Base-by-base conservation (phyloP, 2,888 invertebrate genomes). In the Cyclophora punctaria region DNA sequence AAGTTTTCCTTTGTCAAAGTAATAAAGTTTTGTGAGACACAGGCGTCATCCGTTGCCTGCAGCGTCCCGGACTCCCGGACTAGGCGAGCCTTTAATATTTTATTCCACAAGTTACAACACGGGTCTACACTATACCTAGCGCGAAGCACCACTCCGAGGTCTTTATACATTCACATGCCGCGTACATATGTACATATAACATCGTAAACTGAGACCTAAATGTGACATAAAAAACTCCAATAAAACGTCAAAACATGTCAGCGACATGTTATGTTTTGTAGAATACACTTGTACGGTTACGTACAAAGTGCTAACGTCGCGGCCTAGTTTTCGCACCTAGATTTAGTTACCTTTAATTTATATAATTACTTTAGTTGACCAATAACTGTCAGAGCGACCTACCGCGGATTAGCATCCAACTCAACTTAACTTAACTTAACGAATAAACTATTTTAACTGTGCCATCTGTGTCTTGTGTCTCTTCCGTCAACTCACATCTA, bases 211-310 rank as follows among this genome's bases (percentile, higher is more conserved):
- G 53, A 48, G 48, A 56, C 56, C 57, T 48, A 59, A 67, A 66
- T 58, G 65, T 62, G 60, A 62, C 64, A 59, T 69, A 67, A 67
- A 67, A 63, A 50, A 59, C 56, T 51, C 61, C 53, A 62, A 64
- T 68, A 66, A 64, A 71, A 68, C 67, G 66, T 61, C 64, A 59
- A 64, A 64, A 66, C 56, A 57, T 55, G 52, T 50, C 51, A 47
- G 52, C 50, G 49, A 49, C 57, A 48, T 51, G 20, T 1, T 20
- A 20, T 20, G 20, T 20, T 20, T 20, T 20, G 20, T 20, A 20
- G 20, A 20, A 20, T 20, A 20, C 20, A 20, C 20, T n/a, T n/a
- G n/a, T n/a, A n/a, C n/a, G n/a, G n/a, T n/a, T n/a, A n/a, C n/a
- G n/a, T n/a, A n/a, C n/a, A n/a, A n/a, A n/a, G n/a, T n/a, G n/a